Base-by-base conservation (phyloP, 2,113 vertebrate species). In the Acrocephalus kingi region DNA sequence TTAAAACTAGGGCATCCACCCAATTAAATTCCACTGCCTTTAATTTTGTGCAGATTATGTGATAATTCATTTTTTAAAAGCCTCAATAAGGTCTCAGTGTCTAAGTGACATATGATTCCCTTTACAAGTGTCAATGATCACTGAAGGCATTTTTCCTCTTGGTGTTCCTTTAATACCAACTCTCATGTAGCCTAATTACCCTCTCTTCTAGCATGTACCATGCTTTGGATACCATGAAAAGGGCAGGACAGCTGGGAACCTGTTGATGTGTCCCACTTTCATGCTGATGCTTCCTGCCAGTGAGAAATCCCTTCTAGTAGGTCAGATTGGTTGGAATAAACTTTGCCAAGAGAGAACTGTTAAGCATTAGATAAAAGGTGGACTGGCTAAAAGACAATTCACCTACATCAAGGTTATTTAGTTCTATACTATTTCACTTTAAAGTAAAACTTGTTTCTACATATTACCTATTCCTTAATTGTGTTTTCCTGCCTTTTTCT, bases 271-370 rank as follows among this genome's bases (percentile, higher is more conserved):
- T 67, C 4, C 35, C 20, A 56, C 33, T 59, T 45, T 72, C 15
- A 55, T 1, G 4, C 1, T 37, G 21, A 24, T 1, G 0, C 16
- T 63, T 80, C 24, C 15, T 24, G n/a, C 13, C 15, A 5, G 72
- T 45, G 52, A 77, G 37, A 74, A 90, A 91, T 64, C 33, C 35
- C 19, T 51, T 79, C 62, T 31, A 54, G 12, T 23, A 39, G 21
- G 10, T 52, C n/a, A 52, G 22, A 54, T 62, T 45, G 31, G 25
- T 66, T 9, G 11, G 39, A 82, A 55, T 63, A 11, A 31, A 5
- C 7, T 58, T 78, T 74, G 19, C 24, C 0, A 0, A 84, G 37
- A 54, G 30, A 37, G 35, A 3, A 69, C 13, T 5, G 39, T 81
- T 74, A 63, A 64, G n/a, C 33, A 24, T 61, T 74, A 74, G 45